Percentiles rank a stretch among this genome's conserved stretches.
phyloP scores from a whole-genome alignment of 2,797 vertebrate genomes.

The Melanotaenia trifasciata region DNA sequence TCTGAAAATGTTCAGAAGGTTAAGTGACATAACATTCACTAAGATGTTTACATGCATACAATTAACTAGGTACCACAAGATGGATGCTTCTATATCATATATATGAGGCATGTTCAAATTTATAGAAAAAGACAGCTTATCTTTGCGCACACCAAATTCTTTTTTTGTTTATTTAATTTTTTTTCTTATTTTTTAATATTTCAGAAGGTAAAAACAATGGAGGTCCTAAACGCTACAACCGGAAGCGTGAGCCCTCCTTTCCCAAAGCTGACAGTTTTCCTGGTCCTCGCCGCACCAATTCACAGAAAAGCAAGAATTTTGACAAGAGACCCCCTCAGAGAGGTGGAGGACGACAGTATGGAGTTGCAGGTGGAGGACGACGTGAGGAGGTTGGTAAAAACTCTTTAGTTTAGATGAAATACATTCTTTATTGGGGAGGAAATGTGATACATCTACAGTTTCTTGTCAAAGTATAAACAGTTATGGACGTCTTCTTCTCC shows the following conservation, averaged over 20 bases:
- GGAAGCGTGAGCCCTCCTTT: conserved; percentile 93
- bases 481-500: conserved; percentile 28
- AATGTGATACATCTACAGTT: not conserved
- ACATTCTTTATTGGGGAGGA: not conserved
- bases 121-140: not conserved
- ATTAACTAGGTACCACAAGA: fast-evolving
- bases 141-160: not conserved
- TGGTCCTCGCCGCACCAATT: conserved; percentile 91
- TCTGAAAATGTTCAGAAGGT: not conserved
- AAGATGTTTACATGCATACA: not conserved
- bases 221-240: conserved; percentile 92
- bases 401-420: not conserved
- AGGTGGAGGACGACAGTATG: conserved; percentile 90
- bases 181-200: conserved; percentile 15
- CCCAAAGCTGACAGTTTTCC: conserved; percentile 92
- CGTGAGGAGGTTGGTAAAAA: conserved; percentile 93
- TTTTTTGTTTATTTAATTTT: not conserved
- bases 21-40: not conserved
- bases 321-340: conserved; percentile 96
- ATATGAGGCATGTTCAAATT: not conserved
- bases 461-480: not conserved
- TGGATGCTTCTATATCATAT: not conserved
- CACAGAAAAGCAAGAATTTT: conserved; percentile 99
- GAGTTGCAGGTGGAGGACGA: conserved; percentile 92
- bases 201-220: conserved; percentile 93